Conservation (phyloP, 2,888 invertebrate genomes). For the Beris chalybata region DNA sequence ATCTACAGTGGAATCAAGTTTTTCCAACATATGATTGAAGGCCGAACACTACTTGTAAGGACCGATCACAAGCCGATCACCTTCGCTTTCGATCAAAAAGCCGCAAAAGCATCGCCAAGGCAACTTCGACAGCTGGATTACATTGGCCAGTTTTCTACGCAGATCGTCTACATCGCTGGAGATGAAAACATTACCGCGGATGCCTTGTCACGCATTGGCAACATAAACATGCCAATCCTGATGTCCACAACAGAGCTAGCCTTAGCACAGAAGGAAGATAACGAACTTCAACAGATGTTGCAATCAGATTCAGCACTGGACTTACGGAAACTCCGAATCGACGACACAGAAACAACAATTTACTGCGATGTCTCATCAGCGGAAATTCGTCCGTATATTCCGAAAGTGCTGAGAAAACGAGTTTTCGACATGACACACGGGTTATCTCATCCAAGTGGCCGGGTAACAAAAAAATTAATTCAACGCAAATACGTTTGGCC, state of each 20-base stretch:
- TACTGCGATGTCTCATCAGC: constrained; percentile 34
- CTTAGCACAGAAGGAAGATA: constrained; percentile 32
- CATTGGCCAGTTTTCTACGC: constrained; percentile 21
- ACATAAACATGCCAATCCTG: background rate
- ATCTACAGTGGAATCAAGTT: background rate
- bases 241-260: constrained; percentile 36
- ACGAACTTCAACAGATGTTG: constrained; percentile 28
- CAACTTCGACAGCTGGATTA: constrained; percentile 47
- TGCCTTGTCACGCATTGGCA: too few species aligned
- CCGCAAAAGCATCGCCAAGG: constrained; percentile 44
- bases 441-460: constrained; percentile 34
- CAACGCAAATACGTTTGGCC: constrained; percentile 27
- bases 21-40: background rate
- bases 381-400: constrained; percentile 36
- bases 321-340: constrained; percentile 14
- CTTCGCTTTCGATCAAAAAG: background rate
- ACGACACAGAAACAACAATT: constrained; percentile 23
- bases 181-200: constrained; percentile 11
- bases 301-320: constrained; percentile 8
- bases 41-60: background rate
- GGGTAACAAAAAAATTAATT: constrained; percentile 29
- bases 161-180: constrained; percentile 10
- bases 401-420: constrained; percentile 33
- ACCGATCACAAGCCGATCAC: background rate
- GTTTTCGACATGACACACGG: constrained; percentile 37